These are phyloP conservation scores for Pachyseris speciosa DNA, from an alignment of 64 coral and sea anemone species.

Conservation along the genomic window DNA sequence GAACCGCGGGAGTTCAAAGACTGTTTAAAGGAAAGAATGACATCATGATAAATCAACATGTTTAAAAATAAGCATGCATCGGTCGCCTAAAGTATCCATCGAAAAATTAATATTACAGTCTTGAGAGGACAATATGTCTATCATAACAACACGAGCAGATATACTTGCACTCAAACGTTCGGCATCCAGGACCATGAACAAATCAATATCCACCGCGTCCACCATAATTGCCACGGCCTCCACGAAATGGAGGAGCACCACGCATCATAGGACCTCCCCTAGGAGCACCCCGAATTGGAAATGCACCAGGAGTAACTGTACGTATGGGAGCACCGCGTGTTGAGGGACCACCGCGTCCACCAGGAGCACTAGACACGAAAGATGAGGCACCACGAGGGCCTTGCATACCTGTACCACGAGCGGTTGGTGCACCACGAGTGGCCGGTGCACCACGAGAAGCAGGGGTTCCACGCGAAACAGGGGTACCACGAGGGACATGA, in stretches of 20 bases:
- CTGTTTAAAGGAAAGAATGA: neutral
- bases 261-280: conserved; percentile 6
- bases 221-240: conserved; percentile 6
- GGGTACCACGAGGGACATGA: conserved; percentile 4
- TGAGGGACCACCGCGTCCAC: neutral
- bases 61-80: neutral
- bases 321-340: conserved; percentile 22
- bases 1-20: neutral
- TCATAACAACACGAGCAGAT: neutral
- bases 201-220: conserved; percentile 15
- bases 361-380: neutral
- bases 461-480: neutral
- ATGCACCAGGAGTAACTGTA: neutral
- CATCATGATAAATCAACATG: neutral
- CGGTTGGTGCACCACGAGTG: neutral
- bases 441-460: conserved; percentile 15
- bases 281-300: neutral
- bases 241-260: conserved; percentile 6
- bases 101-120: neutral
- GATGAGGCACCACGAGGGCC: neutral
- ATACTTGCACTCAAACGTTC: neutral
- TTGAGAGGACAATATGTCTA: neutral
- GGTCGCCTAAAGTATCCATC: neutral
- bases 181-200: neutral
- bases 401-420: neutral